Base-by-base conservation (phyloP, 2,888 invertebrate genomes). In the Chaitophorus viminalis region DNA sequence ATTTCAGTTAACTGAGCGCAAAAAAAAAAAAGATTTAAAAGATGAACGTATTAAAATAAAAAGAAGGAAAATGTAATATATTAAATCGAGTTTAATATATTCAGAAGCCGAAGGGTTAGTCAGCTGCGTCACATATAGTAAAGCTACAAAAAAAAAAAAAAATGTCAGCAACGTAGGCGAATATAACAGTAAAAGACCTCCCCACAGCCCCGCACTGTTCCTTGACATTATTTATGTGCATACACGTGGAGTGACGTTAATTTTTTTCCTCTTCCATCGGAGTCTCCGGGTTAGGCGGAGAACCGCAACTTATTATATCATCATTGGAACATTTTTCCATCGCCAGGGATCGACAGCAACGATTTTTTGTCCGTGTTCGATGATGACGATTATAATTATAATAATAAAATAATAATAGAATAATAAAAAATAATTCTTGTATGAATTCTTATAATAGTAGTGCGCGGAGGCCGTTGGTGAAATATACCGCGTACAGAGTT, bases 1-100 rank as follows among this genome's bases (percentile, higher is more conserved):
- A 29, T 72, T 86, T 72, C 86, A 52, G 86, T 86, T 70, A 46
- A 60, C 72, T 36, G 70, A 21, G 25, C 60, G 36, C 17, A 54
- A 36, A 54, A 83, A 83, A 72, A 70, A 83, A 78, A 72, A 86
- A 25, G 72, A 86, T 78, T 68, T 68, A 68, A 70, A 77, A 76
- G 65, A 74, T 36, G 18, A 18, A 36, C 33, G 52, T 52, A 82
- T 72, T 82, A 52, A 72, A 83, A 85, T 70, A 77, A 77, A 68
- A 70, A 68, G 68, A 70, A 52, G 25, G 52, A 29, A 85, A 86
- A 72, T 77, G 77, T 83, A 39, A 33, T 36, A 83, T 74, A 83
- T 75, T 75, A 75, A 83, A 77, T 77, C 46, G 65, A 77, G 68
- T 77, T 85, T 85, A 85, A 85, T 85, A 77, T 85, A 85, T 68